Percentiles rank a stretch among this genome's conserved stretches.
These are phyloP conservation scores for Seriola aureovittata DNA, from an alignment of 2,113 vertebrate species.

Conservation along the genomic window DNA sequence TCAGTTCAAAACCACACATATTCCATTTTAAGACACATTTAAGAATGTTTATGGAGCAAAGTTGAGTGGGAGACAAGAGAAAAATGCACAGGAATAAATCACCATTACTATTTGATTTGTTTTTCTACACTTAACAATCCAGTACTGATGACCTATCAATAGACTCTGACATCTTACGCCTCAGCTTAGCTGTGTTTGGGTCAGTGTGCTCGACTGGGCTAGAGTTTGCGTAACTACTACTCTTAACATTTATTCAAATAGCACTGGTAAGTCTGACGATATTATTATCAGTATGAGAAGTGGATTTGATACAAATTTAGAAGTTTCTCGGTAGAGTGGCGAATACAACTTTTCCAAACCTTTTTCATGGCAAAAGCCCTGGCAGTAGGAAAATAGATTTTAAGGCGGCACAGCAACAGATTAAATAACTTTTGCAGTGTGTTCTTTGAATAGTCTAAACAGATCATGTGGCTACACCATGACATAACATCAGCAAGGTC, in stretches of 20 bases:
- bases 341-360: not conserved
- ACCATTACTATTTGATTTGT: slow-evolving; percentile 44
- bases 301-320: not conserved
- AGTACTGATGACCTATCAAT: slow-evolving; percentile 50
- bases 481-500: slow-evolving; percentile 25
- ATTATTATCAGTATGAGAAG: not conserved
- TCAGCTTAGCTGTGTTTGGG: slow-evolving; percentile 37
- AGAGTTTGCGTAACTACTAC: not conserved
- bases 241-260: slow-evolving; percentile 23
- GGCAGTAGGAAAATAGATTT: not conserved
- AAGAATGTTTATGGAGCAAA: not conserved
- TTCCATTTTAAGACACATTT: slow-evolving; percentile 12
- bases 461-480: not conserved
- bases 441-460: slow-evolving; percentile 43
- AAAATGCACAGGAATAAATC: slow-evolving; percentile 28
- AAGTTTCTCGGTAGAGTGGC: not conserved
- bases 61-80: not conserved
- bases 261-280: not conserved
- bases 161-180: slow-evolving; percentile 58
- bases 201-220: slow-evolving; percentile 12
- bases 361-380: not conserved
- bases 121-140: slow-evolving; percentile 62
- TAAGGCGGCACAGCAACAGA: not conserved
- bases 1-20: slow-evolving; percentile 8
- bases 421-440: slow-evolving; percentile 11